Base-by-base conservation (phyloP, 64 coral and sea anemone genomes). In the Hydrozoanthus tunicans region DNA sequence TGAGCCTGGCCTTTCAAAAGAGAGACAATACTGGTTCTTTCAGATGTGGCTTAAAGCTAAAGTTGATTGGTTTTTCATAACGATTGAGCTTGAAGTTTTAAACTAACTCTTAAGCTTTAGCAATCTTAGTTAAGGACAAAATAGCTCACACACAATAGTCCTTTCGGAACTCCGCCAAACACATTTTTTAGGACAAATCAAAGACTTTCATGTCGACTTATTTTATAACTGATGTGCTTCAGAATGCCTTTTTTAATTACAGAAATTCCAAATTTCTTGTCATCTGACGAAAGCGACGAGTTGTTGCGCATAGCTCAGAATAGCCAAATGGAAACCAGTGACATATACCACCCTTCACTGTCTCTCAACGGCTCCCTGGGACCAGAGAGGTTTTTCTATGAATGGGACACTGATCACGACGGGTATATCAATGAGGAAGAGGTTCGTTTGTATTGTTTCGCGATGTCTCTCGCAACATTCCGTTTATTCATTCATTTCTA, bases 241-340 rank as follows among this genome's bases (percentile, higher is more conserved):
- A 4, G 10, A 3, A 4, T 74, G 71, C 10, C 20, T 20, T 88
- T 57, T 43, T 59, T 13, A 27, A 59, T 58, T 14, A 56, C 55
- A 88, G 84, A 88, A 51, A 88, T 88, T 59, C 84, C 84, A 59
- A 74, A 88, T 56, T 88, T 88, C 6, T 53, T 88, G 12, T 62
- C 84, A 14, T n/a, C 56, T 74, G 84, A 73, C 59, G 84, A 88
- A 88, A 51, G 84, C 24, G 68, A 88, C 24, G 56, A 88, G 56
- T 51, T 88, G 24, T 43, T 88, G 68, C 54, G 69, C 13, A 88
- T 88, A 13, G 69, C 84, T 70, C 70, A 32, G 15, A 60, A 24
- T 59, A 23, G 84, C 57, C 70, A 43, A 9, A 7, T 88, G 69
- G 84, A 88, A 58, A 6, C 84, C 69, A 88, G 84, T 26, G 84